Base-by-base conservation (phyloP, 2,113 vertebrate species). In the Ariopsis seemanni region DNA sequence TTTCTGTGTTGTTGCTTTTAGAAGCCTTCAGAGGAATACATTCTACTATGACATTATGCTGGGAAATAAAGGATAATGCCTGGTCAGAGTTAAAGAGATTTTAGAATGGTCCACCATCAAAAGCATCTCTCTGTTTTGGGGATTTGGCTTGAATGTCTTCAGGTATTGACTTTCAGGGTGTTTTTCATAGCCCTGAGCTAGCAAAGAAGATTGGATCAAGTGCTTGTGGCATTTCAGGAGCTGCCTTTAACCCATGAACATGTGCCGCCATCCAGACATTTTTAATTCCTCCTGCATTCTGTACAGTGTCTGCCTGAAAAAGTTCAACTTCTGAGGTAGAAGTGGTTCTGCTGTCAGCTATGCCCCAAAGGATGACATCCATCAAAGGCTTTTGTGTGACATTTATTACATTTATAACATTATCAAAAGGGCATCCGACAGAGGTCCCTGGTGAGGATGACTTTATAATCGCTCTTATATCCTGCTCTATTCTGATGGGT, bases 401-500 rank as follows among this genome's bases (percentile, higher is more conserved):
- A 86, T 83, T 90, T 88, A 87, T 91, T 92, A 77, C 88, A 89
- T 86, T 88, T 85, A 50, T 86, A 88, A 85, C 75, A 57, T 81
- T 86, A 91, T 90, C 85, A 87, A 90, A 90, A 90, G 82, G 82
- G 89, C 89, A 88, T 86, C 77, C 62, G 67, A 63, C 57, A 85
- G 85, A 88, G 81, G 82, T 82, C 85, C 83, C 52, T 30, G 30
- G 65, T 30, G 60, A 84, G 82, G 71, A 69, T 74, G 85, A 78
- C 84, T 87, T 89, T 87, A 81, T 78, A 65, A 78, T 88, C 69
- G 20, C 53, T 79, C 81, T 69, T 84, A 84, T 78, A 89, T 72
- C 87, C 50, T 69, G 58, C 60, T 71, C 84, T 77, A 42, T 65
- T 90, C 85, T 85, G 63, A 71, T 60, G 85, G 79, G 80, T 63